Percentiles rank a stretch among this genome's conserved stretches.
These are phyloP conservation scores for Phaethon lepturus DNA, from an alignment of 2,113 vertebrate species.

Conservation along the genomic window DNA sequence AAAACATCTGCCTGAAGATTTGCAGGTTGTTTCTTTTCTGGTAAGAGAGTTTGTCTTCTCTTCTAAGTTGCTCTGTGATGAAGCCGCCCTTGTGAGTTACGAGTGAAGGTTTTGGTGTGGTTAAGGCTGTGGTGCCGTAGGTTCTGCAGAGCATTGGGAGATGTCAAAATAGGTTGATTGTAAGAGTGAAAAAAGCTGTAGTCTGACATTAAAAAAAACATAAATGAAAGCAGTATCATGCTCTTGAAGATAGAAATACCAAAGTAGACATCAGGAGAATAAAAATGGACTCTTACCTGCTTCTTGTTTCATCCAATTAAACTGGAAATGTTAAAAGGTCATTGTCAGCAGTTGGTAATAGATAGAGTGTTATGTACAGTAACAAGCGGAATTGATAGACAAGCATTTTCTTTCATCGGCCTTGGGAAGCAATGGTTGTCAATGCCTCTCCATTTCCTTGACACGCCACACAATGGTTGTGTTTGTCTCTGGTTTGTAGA, in stretches of 20 bases:
- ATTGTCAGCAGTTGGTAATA: constrained; percentile 39
- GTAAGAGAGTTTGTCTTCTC: neutral
- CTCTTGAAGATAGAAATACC: neutral
- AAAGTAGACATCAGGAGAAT: neutral
- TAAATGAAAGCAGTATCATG: neutral
- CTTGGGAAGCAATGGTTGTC: constrained; percentile 60
- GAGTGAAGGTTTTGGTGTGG: neutral
- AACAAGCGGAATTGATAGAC: constrained; percentile 51
- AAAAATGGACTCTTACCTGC: neutral
- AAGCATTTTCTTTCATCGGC: neutral
- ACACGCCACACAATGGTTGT: constrained; percentile 78
- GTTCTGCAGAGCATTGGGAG: neutral
- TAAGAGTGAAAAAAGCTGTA: neutral
- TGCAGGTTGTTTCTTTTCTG: neutral
- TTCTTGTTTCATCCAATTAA: neutral
- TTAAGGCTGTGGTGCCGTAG: neutral
- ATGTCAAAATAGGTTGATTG: neutral
- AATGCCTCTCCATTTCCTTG: constrained; percentile 73
- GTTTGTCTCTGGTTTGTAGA: constrained; percentile 85
- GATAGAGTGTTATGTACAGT: constrained; percentile 34
- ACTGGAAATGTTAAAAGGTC: neutral
- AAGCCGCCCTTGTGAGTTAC: neutral
- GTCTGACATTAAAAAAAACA: neutral
- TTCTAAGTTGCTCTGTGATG: neutral
- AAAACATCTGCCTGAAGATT: no score